These are phyloP conservation scores for Mesorhabditis spiculigera DNA, from an alignment of 2,888 invertebrate genomes.

Conservation along the genomic window DNA sequence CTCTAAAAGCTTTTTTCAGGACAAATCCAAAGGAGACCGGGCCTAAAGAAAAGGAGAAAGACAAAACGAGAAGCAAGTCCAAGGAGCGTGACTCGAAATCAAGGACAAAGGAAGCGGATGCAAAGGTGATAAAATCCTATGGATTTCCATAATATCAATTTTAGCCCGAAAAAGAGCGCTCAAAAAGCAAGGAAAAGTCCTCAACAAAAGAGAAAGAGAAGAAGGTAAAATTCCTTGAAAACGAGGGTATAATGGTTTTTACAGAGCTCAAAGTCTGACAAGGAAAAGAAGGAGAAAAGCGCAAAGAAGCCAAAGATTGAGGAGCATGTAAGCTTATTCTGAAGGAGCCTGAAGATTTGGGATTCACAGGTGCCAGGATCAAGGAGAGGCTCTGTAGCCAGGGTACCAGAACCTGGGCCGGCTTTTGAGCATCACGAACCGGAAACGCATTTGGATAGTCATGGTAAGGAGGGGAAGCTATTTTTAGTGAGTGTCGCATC, in stretches of 20 bases:
- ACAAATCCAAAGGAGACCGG: not conserved
- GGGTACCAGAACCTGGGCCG: too few relatives aligned
- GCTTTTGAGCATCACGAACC: too few relatives aligned
- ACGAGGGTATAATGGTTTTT: too few relatives aligned
- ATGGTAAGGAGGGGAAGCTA: not conserved
- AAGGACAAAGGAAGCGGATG: not conserved
- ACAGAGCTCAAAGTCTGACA: constrained; percentile 3
- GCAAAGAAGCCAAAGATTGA: constrained; percentile 8
- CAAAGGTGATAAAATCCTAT: not conserved
- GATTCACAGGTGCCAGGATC: too few relatives aligned
- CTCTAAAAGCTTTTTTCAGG: too few relatives aligned
- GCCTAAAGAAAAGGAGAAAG: constrained; percentile 4
- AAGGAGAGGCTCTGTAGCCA: too few relatives aligned
- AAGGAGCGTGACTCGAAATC: constrained; percentile 6
- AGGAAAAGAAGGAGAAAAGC: constrained; percentile 18
- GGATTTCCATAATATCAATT: not conserved
- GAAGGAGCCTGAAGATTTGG: too few relatives aligned
- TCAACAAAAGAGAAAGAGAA: constrained; percentile 11
- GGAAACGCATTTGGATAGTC: too few relatives aligned
- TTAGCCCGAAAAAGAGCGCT: not conserved
- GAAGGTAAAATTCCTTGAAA: not conserved
- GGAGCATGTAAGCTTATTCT: not conserved
- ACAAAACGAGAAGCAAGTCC: constrained; percentile 11
- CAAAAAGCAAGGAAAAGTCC: not conserved
- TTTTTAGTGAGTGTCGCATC: not conserved